Evolutionary conservation across 2,888 invertebrate species (phyloP).

Genomic region (Epirrhoe alternata): DNA sequence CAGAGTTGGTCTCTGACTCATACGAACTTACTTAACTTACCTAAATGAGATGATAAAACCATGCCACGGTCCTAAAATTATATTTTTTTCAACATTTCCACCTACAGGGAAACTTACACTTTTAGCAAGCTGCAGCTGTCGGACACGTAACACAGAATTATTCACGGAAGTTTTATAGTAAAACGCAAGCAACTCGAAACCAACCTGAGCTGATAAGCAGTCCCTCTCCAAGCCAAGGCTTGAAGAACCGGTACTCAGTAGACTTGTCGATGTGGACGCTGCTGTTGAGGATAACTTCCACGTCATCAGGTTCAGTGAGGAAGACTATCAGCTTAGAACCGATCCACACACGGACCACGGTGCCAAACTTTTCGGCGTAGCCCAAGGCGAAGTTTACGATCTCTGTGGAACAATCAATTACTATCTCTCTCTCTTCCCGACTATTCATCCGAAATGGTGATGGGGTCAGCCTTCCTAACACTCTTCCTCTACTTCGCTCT

Average conservation of each 20-base stretch:
- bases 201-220: slow-evolving; percentile 90
- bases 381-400: slow-evolving; percentile 81
- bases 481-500: not conserved
- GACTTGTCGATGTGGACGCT: slow-evolving; percentile 91
- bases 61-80: too few species aligned
- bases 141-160: too few species aligned
- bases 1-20: too few species aligned
- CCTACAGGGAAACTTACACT: too few species aligned
- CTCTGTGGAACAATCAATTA: slow-evolving; percentile 68
- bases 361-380: slow-evolving; percentile 81
- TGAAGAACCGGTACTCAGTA: slow-evolving; percentile 89
- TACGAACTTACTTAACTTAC: too few species aligned
- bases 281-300: slow-evolving; percentile 90
- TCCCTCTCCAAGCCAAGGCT: slow-evolving; percentile 93
- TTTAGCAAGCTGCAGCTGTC: too few species aligned
- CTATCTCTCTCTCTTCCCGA: too few species aligned
- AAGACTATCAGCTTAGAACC: slow-evolving; percentile 89
- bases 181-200: not conserved
- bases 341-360: slow-evolving; percentile 87
- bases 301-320: slow-evolving; percentile 88
- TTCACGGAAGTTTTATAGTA: too few species aligned
- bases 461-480: too few species aligned
- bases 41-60: too few species aligned
- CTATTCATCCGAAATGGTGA: too few species aligned
- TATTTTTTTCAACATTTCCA: too few species aligned